Evolutionary conservation across 2,113 vertebrate species (phyloP).

Genomic region (Pseudois nayaur): DNA sequence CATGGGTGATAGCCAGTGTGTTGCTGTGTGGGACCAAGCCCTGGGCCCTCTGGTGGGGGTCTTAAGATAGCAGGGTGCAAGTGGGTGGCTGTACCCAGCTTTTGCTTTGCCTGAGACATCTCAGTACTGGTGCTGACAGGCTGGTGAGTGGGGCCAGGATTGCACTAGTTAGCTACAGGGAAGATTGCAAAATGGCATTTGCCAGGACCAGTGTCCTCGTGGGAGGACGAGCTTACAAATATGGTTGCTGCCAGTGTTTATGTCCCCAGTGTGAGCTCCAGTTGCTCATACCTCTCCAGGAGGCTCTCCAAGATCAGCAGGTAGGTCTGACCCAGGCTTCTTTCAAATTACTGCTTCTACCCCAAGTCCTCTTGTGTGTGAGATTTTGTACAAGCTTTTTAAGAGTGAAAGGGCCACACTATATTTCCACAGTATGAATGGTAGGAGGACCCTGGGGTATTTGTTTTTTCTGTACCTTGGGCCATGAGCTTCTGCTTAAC

Average conservation of each 20-base stretch:
- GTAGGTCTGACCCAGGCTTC: background rate
- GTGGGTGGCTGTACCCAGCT: background rate
- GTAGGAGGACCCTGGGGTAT: background rate
- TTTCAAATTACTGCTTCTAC: background rate
- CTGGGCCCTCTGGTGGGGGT: background rate
- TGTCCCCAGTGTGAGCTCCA: background rate
- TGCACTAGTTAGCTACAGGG: background rate
- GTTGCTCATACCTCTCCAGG: background rate
- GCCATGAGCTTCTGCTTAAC: background rate
- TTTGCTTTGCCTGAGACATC: background rate
- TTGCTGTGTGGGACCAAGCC: background rate
- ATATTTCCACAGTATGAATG: background rate
- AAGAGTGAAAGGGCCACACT: background rate
- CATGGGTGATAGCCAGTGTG: background rate
- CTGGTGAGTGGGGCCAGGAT: background rate
- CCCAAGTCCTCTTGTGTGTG: background rate
- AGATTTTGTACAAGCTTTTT: background rate
- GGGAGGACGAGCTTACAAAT: rapidly evolving
- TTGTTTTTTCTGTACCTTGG: background rate
- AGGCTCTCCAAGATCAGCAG: background rate
- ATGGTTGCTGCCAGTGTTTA: background rate
- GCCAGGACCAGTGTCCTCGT: background rate
- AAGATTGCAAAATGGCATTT: background rate
- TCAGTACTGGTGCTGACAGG: background rate
- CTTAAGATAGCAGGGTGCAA: background rate